These are phyloP conservation scores for Aphis craccivora DNA, from an alignment of 1,140 invertebrate genomes.

Conservation along the genomic window DNA sequence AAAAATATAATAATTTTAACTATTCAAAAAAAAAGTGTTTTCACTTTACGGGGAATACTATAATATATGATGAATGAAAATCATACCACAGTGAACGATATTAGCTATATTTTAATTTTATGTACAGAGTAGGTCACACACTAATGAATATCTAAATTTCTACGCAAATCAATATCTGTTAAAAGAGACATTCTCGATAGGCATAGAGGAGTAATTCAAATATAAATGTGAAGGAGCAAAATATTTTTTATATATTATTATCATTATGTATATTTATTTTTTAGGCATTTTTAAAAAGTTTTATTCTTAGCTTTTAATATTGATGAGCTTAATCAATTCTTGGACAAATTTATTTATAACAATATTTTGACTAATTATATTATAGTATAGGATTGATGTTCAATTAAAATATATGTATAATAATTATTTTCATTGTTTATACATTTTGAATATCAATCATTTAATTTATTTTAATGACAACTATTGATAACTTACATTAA, in stretches of 20 bases:
- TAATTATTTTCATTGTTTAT: too few species aligned
- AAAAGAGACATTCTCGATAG: conserved; percentile 57
- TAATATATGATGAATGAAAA: not conserved
- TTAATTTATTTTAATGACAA: too few species aligned
- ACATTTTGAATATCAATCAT: too few species aligned
- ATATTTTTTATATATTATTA: not conserved
- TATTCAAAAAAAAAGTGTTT: not conserved
- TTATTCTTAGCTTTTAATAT: conserved; percentile 47
- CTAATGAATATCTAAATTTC: not conserved
- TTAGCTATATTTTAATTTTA: too few species aligned
- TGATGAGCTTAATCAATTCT: conserved; percentile 50
- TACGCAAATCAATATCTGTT: conserved; percentile 49
- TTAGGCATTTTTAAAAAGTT: conserved; percentile 21
- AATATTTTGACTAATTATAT: not conserved
- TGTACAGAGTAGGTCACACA: not conserved
- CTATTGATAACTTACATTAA: too few species aligned
- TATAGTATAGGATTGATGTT: not conserved
- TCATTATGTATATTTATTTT: not conserved
- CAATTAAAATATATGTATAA: not conserved
- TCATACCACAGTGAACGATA: not conserved
- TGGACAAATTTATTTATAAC: not conserved
- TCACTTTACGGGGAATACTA: not conserved
- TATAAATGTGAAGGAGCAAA: conserved; percentile 54
- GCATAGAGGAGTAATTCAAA: conserved; percentile 50
- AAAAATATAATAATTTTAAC: not conserved